Conservation (phyloP, 1,140 invertebrate species). For the Heliconius eleuchia region DNA sequence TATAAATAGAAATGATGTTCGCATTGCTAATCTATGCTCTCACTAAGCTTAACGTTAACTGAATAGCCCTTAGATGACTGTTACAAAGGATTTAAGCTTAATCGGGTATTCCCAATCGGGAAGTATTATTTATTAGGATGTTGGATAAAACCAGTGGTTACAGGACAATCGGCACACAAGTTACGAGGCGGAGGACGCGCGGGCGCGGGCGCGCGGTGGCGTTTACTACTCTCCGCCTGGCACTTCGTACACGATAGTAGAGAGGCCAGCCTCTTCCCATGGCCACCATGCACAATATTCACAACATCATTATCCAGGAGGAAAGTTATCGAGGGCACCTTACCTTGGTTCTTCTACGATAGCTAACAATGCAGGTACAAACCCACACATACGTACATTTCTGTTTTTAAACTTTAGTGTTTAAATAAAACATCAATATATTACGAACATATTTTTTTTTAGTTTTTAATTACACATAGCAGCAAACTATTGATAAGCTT, state of each 20-base stretch:
- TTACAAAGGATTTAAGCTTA: neutral
- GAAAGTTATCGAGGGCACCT: slow-evolving; percentile 80
- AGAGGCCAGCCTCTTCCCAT: slow-evolving; percentile 88
- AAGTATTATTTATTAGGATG: slow-evolving; percentile 30
- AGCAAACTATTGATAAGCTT: too few relatives aligned
- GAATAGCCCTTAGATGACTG: too few relatives aligned
- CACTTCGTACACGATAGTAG: slow-evolving; percentile 92
- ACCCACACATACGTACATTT: neutral
- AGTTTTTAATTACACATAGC: too few relatives aligned
- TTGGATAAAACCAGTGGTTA: slow-evolving; percentile 57
- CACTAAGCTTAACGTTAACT: too few relatives aligned
- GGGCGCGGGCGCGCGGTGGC: slow-evolving; percentile 79
- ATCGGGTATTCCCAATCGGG: neutral
- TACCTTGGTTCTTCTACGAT: slow-evolving; percentile 84
- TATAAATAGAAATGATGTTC: neutral
- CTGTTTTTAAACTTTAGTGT: neutral
- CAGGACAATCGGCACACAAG: slow-evolving; percentile 75
- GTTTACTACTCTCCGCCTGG: slow-evolving; percentile 87
- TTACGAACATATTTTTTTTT: too few relatives aligned
- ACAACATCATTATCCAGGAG: slow-evolving; percentile 82
- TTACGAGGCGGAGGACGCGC: slow-evolving; percentile 73
- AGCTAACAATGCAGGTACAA: slow-evolving; percentile 62
- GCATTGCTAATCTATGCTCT: too few relatives aligned
- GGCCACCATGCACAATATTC: slow-evolving; percentile 84
- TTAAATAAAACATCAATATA: neutral